These are phyloP conservation scores for Drosophila pallidifrons DNA, from an alignment of 1,140 invertebrate species.

Conservation along the genomic window DNA sequence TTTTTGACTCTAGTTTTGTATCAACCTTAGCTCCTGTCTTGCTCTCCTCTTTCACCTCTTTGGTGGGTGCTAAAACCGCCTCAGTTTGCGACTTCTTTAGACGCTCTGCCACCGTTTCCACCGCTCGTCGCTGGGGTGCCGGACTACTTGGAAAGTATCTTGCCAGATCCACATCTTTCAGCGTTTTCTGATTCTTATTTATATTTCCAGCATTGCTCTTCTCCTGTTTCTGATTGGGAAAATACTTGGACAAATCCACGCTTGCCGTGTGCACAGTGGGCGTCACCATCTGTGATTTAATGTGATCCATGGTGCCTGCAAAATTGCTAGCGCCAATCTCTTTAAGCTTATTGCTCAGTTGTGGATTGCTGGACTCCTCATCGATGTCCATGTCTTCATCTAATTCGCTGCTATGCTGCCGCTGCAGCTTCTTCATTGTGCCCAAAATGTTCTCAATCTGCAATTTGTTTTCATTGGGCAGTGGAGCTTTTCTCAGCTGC, in stretches of 20 bases:
- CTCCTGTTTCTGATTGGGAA: conserved; percentile 79
- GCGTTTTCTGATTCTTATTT: conserved; percentile 81
- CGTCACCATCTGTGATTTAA: conserved; percentile 72
- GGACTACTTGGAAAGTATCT: conserved; percentile 83
- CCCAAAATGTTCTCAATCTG: conserved; percentile 68
- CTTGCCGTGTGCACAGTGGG: conserved; percentile 70
- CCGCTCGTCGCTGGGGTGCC: conserved; percentile 68
- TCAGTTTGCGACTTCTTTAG: conserved; percentile 77
- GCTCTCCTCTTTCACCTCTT: conserved; percentile 8
- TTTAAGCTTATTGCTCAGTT: conserved; percentile 67
- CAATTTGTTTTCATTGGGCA: conserved; percentile 59
- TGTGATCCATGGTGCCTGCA: conserved; percentile 80
- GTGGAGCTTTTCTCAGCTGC: conserved; percentile 32
- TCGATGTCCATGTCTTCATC: conserved; percentile 63
- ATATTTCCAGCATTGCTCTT: conserved; percentile 61
- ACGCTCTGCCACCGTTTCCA: conserved; percentile 73
- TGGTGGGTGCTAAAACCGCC: conserved; percentile 36
- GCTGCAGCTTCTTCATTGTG: conserved; percentile 62
- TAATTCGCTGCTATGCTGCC: conserved; percentile 44
- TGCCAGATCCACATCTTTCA: conserved; percentile 80
- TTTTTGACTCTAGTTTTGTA: not conserved
- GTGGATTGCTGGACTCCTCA: conserved; percentile 41
- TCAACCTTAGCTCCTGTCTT: conserved; percentile 2
- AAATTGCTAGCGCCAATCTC: conserved; percentile 81
- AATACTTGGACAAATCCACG: conserved; percentile 82